These are phyloP conservation scores for Marmota flaviventris DNA, from an alignment of 2,113 vertebrate genomes.

Conservation along the genomic window DNA sequence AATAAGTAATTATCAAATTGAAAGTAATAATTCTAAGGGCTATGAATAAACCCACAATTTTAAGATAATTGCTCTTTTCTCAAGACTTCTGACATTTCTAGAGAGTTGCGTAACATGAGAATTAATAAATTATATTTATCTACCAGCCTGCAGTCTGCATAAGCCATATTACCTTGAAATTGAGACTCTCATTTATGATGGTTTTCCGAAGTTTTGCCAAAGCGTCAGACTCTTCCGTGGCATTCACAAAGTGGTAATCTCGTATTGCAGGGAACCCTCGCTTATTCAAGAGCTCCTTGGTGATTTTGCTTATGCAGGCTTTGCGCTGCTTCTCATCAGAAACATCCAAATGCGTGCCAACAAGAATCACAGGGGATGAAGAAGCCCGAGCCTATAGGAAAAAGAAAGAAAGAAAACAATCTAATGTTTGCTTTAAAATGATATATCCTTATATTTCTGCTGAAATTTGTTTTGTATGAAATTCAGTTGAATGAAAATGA, in stretches of 20 bases:
- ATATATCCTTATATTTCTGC: background rate
- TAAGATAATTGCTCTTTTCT: background rate
- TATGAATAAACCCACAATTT: background rate
- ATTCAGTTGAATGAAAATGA: background rate
- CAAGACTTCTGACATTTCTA: slow-evolving; percentile 2
- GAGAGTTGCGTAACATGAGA: background rate
- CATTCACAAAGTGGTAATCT: slow-evolving; percentile 93
- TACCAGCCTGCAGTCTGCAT: background rate
- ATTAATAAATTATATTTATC: background rate
- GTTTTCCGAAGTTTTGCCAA: slow-evolving; percentile 93
- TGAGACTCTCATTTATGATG: slow-evolving; percentile 92
- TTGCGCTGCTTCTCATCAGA: slow-evolving; percentile 92
- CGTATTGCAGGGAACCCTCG: slow-evolving; percentile 93
- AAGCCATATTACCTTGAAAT: slow-evolving; percentile 92
- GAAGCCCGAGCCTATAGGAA: slow-evolving; percentile 93
- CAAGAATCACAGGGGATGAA: slow-evolving; percentile 95
- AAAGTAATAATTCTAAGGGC: background rate
- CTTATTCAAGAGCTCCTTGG: slow-evolving; percentile 92
- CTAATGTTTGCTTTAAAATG: background rate
- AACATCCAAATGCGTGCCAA: slow-evolving; percentile 95
- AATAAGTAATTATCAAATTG: background rate
- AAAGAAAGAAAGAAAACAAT: background rate
- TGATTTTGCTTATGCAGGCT: slow-evolving; percentile 92
- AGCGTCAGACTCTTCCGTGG: slow-evolving; percentile 93
- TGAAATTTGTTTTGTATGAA: background rate